Evolutionary conservation across 1,140 invertebrate genomes (phyloP), one percentile per base, ranked within the genome.

Genomic region (Leptopilina clavipes): DNA sequence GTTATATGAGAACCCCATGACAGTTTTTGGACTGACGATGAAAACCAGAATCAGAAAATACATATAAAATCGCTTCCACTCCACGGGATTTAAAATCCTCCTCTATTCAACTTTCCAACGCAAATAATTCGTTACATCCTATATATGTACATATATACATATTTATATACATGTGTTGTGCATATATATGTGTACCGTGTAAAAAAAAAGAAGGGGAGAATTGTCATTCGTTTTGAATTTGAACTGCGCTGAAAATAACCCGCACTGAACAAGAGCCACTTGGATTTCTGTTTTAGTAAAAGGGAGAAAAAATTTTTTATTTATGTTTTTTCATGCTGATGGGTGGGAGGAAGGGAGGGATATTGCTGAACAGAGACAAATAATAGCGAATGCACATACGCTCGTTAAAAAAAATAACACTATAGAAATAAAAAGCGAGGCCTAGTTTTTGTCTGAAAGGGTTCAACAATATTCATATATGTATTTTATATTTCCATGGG

Each of bases 21-120:
- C 59, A 65, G 59, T 37, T 65, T 40, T 65, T 65, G 3, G 59
- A 25, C 59, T 65, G 59, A 65, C 59, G 59, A 65, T 65, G 22
- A 65, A 31, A 65, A 65, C 22, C 59, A 65, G 59, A 65, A 65
- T 65, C 59, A 65, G 59, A 65, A 65, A 31, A 65, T 65, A 65
- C 22, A 31, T 14, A 65, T 65, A 65, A 65, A 65, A 65, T 65
- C 59, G 59, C 19, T 65, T 65, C 59, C 59, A 65, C 59, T 65
- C 59, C 11, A 65, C 59, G 59, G 25, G 59, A 65, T 31, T 65
- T 65, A 25, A 65, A 65, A 65, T 37, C 0, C 12, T n/a, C 59
- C 31, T 25, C 59, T n/a, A 65, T 65, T 65, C 59, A 65, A 22
- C 59, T 12, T n/a, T 65, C 22, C 12, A 37, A 65, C 0, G 25